phyloP scores from a whole-genome alignment of 2,113 vertebrate genomes.

The Carlito syrichta region DNA sequence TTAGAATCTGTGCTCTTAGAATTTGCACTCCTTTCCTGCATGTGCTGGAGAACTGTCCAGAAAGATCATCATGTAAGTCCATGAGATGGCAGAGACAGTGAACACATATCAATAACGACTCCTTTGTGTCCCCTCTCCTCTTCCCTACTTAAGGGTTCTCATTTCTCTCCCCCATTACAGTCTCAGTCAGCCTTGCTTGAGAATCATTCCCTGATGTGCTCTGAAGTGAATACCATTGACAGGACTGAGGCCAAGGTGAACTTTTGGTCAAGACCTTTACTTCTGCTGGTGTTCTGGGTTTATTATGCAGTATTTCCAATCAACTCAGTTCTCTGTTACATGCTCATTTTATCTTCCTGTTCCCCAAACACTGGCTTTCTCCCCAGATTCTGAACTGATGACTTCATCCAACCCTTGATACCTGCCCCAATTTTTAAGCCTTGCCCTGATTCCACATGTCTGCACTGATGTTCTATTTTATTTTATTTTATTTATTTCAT shows the following conservation, averaged over 20 bases:
- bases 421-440: not conserved
- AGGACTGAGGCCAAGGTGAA: not conserved
- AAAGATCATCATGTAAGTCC: not conserved
- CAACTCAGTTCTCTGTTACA: rapidly evolving
- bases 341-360: not conserved
- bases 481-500: too few species aligned
- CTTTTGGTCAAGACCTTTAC: not conserved
- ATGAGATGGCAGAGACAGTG: not conserved
- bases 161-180: not conserved
- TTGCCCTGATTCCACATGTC: rapidly evolving
- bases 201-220: rapidly evolving
- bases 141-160: not conserved
- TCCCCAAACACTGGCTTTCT: not conserved
- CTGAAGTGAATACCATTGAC: not conserved
- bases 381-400: not conserved
- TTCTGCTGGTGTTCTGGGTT: not conserved
- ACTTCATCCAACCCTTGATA: not conserved
- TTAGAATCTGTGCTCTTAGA: not conserved
- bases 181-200: not conserved
- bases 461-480: not conserved
- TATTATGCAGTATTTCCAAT: not conserved
- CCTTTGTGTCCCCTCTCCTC: not conserved
- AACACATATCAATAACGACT: not conserved
- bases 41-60: not conserved
- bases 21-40: not conserved